phyloP scores from a whole-genome alignment of 1,140 invertebrate species.

The Protaetia brevitarsis region DNA sequence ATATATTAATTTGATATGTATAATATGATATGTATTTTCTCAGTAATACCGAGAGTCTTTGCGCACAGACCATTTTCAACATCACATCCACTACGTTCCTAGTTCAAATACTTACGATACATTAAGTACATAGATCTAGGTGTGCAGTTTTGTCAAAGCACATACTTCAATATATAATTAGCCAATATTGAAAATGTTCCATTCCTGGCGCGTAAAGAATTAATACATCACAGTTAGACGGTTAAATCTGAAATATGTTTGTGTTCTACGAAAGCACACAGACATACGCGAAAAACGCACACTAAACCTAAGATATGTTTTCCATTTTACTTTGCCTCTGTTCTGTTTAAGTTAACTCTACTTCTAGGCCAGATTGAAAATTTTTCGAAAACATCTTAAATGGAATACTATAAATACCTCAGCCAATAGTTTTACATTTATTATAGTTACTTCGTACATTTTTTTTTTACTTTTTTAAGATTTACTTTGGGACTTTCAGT shows the following conservation, averaged over 20 bases:
- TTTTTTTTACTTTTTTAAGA: conserved; percentile 22
- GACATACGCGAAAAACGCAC: conserved; percentile 19
- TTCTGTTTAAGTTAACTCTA: not conserved
- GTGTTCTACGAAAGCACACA: conserved; percentile 34
- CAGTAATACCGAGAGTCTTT: conserved; percentile 34
- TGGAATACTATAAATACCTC: conserved; percentile 37
- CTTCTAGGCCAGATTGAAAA: conserved; percentile 37
- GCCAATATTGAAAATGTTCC: conserved; percentile 28
- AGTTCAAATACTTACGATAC: conserved; percentile 10
- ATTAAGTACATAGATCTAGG: not conserved
- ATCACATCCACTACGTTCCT: conserved; percentile 20
- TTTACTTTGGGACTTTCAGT: conserved; percentile 3
- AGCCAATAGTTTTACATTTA: conserved; percentile 33
- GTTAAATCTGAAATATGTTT: conserved; percentile 38
- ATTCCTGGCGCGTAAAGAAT: conserved; percentile 27
- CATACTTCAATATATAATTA: not conserved
- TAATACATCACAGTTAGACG: conserved; percentile 45
- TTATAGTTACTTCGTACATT: conserved; percentile 12
- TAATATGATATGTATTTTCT: conserved; percentile 47
- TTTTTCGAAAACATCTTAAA: conserved; percentile 33
- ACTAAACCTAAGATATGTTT: conserved; percentile 34
- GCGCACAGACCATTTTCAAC: conserved; percentile 26
- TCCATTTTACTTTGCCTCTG: conserved; percentile 5
- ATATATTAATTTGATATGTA: conserved; percentile 47
- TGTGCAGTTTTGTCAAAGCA: not conserved